These are phyloP conservation scores for Acanthopagrus latus DNA, from an alignment of 2,797 vertebrate genomes.

Conservation along the genomic window DNA sequence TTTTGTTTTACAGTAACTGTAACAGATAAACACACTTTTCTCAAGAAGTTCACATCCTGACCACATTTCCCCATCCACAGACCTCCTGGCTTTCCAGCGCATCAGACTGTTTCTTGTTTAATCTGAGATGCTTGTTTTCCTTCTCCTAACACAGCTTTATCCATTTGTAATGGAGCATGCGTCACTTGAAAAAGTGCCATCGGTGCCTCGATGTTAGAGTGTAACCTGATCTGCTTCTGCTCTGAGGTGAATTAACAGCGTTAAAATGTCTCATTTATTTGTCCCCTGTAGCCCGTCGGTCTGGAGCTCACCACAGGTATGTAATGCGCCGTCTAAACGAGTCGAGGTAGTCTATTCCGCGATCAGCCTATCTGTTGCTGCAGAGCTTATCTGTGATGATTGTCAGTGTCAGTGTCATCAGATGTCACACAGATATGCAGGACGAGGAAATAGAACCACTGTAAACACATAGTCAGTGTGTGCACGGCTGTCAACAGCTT, in stretches of 20 bases:
- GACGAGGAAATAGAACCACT: not conserved
- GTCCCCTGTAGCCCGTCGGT: not conserved
- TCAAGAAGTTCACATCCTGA: not conserved
- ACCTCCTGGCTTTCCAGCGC: not conserved
- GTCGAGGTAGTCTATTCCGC: too few relatives aligned
- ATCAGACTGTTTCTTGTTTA: not conserved
- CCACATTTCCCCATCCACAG: not conserved
- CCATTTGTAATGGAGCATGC: not conserved
- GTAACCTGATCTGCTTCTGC: not conserved
- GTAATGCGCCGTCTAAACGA: not conserved
- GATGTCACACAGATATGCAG: not conserved
- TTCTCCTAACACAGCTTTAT: not conserved
- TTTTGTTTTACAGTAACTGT: too few relatives aligned
- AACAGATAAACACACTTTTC: too few relatives aligned
- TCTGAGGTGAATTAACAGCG: not conserved
- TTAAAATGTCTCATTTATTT: not conserved
- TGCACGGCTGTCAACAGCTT: not conserved
- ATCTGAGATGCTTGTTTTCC: not conserved
- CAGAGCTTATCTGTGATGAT: not conserved
- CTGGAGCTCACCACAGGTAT: not conserved
- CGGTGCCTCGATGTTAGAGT: not conserved
- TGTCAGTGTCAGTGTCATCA: not conserved
- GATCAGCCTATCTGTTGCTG: conserved; percentile 7
- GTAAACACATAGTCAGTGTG: conserved; percentile 3
- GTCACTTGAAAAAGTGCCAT: not conserved